A percentile compares a stretch with the other conserved stretches of the same genome.
phyloP scores from a whole-genome alignment of 1,140 invertebrate species.

The Brachionus angularis region DNA sequence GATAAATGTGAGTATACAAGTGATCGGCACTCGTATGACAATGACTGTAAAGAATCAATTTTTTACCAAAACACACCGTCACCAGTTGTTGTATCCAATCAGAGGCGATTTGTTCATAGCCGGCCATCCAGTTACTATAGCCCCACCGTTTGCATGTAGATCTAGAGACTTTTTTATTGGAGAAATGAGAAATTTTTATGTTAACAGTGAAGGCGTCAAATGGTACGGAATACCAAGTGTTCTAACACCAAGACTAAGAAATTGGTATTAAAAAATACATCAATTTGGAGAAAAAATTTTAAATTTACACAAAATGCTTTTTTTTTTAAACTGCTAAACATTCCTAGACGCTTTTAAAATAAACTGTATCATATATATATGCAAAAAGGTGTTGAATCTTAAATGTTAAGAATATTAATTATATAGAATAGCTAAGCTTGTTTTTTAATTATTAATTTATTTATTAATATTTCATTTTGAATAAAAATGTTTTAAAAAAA shows the following conservation, averaged over 20 bases:
- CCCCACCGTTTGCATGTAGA: constrained; percentile 29
- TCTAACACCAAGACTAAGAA: constrained; percentile 16
- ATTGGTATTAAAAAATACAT: constrained; percentile 36
- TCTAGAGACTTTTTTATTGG: constrained; percentile 34
- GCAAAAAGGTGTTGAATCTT: too few species aligned
- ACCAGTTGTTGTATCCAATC: constrained; percentile 22
- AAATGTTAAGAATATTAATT: too few species aligned
- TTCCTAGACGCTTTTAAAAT: too few species aligned
- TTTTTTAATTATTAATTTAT: too few species aligned
- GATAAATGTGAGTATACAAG: constrained; percentile 15
- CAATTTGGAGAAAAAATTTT: too few species aligned
- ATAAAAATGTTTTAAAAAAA: too few species aligned
- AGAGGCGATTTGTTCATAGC: constrained; percentile 37
- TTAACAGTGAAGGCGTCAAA: constrained; percentile 36
- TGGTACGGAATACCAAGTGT: constrained; percentile 26
- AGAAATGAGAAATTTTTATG: constrained; percentile 43
- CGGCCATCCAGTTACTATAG: constrained; percentile 34
- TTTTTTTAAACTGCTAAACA: too few species aligned
- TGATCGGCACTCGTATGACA: constrained; percentile 17
- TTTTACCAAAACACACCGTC: constrained; percentile 2
- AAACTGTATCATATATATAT: too few species aligned
- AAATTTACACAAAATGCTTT: too few species aligned
- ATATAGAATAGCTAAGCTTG: too few species aligned
- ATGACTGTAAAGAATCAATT: constrained; percentile 40
- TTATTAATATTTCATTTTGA: too few species aligned